These are phyloP conservation scores for Heterocephalus glaber DNA, from an alignment of 2,113 vertebrate genomes.

Conservation along the genomic window DNA sequence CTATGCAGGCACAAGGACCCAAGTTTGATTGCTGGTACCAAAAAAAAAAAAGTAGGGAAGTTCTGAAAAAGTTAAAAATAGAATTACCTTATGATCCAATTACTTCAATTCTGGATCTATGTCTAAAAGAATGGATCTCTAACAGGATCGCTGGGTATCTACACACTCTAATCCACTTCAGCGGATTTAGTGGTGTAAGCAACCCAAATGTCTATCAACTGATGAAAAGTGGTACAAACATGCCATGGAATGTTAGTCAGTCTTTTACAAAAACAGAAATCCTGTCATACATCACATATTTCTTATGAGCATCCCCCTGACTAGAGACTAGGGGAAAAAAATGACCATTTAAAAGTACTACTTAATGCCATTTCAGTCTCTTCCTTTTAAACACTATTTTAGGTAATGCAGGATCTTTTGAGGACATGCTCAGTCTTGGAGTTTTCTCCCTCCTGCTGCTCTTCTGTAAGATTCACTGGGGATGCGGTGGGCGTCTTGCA, in stretches of 20 bases:
- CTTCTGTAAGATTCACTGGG: background rate
- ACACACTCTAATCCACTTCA: background rate
- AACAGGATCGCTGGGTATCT: no score
- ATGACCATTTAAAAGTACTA: background rate
- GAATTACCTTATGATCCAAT: background rate
- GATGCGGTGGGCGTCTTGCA: no score
- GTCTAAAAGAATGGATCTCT: background rate
- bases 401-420: background rate
- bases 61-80: background rate
- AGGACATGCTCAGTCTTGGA: background rate
- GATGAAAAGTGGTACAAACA: background rate
- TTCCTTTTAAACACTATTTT: background rate
- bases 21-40: no score
- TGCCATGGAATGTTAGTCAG: background rate
- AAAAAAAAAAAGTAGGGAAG: no score
- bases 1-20: no score
- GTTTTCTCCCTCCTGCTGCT: background rate
- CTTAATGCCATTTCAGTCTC: background rate
- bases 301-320: background rate
- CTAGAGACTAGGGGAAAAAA: background rate
- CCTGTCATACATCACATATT: background rate
- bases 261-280: background rate
- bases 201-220: background rate
- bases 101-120: background rate
- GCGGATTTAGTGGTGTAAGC: no score